Evolutionary conservation across 2,797 vertebrate species (phyloP).

Genomic region (Anisognathus igniventris): DNA sequence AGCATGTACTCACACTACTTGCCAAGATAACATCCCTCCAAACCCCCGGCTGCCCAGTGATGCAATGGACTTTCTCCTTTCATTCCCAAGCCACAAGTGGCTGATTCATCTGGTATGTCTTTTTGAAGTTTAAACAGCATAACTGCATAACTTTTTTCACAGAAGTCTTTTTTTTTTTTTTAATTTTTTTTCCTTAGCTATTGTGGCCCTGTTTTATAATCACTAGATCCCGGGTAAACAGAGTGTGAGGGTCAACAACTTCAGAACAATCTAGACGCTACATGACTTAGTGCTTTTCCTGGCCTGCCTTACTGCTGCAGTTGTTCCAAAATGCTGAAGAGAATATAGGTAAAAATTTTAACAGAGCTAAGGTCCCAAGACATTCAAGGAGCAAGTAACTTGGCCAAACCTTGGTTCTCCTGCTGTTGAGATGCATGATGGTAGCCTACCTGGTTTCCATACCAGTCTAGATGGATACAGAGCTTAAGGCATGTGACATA

Average conservation of each 20-base stretch:
- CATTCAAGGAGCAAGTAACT: neutral
- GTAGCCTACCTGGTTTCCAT: neutral
- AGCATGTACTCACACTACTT: neutral
- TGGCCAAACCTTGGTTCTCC: neutral
- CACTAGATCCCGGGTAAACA: neutral
- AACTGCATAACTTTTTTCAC: neutral
- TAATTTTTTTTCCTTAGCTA: neutral
- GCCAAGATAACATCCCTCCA: conserved; percentile 6
- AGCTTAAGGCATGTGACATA: neutral
- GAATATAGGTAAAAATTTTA: neutral
- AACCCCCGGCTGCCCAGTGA: neutral
- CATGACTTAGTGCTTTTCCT: neutral
- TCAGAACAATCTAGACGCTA: neutral
- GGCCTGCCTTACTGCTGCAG: neutral
- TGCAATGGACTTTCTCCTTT: neutral
- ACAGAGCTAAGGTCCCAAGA: neutral
- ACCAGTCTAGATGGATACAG: neutral
- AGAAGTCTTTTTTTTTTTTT: neutral
- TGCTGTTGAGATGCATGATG: neutral
- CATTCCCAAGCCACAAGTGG: neutral
- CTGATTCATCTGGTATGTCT: neutral
- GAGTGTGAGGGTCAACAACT: neutral
- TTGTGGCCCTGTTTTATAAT: neutral
- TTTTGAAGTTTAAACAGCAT: neutral
- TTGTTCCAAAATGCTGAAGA: neutral